Percentiles rank a stretch among this genome's conserved stretches.
These are phyloP conservation scores for Caerostris darwini DNA, from an alignment of 1,140 invertebrate genomes.

Conservation along the genomic window DNA sequence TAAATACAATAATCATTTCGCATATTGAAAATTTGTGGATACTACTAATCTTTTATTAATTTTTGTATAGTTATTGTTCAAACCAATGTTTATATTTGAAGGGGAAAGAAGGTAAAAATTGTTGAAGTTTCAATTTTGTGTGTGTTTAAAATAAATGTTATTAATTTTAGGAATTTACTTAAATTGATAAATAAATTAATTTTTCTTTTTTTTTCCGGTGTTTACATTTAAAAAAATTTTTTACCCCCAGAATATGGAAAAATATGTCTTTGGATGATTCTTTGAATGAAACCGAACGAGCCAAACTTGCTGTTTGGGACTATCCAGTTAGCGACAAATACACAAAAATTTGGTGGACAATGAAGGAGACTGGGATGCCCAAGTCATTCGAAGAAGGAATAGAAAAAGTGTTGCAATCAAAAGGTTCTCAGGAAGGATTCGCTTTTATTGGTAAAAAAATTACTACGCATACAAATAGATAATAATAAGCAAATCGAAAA, in stretches of 20 bases:
- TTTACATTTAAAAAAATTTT: background rate
- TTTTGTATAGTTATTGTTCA: too few relatives aligned
- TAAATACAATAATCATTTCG: too few relatives aligned
- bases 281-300: conserved; percentile 91
- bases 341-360: conserved; percentile 98
- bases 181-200: too few relatives aligned
- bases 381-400: conserved; percentile 89
- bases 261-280: conserved; percentile 98
- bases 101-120: too few relatives aligned
- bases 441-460: conserved; percentile 91
- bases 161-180: too few relatives aligned
- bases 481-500: background rate
- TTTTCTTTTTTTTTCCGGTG: too few relatives aligned
- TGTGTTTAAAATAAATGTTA: too few relatives aligned
- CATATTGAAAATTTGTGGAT: too few relatives aligned
- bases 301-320: conserved; percentile 98
- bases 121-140: too few relatives aligned
- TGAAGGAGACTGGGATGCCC: conserved; percentile 94
- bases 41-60: too few relatives aligned
- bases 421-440: conserved; percentile 89
- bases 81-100: too few relatives aligned
- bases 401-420: conserved; percentile 85
- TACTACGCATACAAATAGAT: too few relatives aligned
- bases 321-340: conserved; percentile 99
- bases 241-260: conserved; percentile 95